Percentiles rank a stretch among this genome's conserved stretches.
phyloP scores from a whole-genome alignment of 2,888 invertebrate species.

The Physocephala rufipes region DNA sequence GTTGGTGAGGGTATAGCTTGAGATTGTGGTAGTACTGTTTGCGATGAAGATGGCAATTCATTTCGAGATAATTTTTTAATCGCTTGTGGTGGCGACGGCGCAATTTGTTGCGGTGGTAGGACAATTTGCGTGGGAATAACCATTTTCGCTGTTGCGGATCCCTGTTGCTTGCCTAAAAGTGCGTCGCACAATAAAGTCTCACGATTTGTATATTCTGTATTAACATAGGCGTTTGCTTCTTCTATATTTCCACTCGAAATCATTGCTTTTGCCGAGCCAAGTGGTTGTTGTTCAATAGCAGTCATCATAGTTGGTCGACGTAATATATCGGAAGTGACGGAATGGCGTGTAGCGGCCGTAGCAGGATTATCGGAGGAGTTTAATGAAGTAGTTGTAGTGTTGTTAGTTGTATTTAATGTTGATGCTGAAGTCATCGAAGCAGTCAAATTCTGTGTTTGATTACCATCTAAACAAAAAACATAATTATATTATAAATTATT shows the following conservation, averaged over 20 bases:
- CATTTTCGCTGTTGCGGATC: neutral
- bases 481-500: constrained; percentile 9
- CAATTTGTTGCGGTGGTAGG: neutral
- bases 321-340: constrained; percentile 43
- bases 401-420: constrained; percentile 50
- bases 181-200: constrained; percentile 60
- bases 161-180: constrained; percentile 52
- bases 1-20: too few species aligned
- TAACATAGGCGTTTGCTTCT: constrained; percentile 57
- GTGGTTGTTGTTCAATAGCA: constrained; percentile 38
- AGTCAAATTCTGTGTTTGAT: constrained; percentile 52
- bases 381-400: constrained; percentile 56
- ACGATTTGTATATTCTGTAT: constrained; percentile 63
- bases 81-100: neutral
- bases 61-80: too few species aligned
- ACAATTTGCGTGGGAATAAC: neutral
- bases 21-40: too few species aligned
- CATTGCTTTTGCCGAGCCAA: constrained; percentile 18
- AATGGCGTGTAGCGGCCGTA: constrained; percentile 35
- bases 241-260: constrained; percentile 30
- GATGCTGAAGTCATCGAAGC: neutral
- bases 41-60: too few species aligned
- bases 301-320: constrained; percentile 41
- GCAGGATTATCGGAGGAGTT: constrained; percentile 52
- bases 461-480: constrained; percentile 49